Conservation (phyloP, 2,797 vertebrate genomes). For the Urocyon cinereoargenteus region DNA sequence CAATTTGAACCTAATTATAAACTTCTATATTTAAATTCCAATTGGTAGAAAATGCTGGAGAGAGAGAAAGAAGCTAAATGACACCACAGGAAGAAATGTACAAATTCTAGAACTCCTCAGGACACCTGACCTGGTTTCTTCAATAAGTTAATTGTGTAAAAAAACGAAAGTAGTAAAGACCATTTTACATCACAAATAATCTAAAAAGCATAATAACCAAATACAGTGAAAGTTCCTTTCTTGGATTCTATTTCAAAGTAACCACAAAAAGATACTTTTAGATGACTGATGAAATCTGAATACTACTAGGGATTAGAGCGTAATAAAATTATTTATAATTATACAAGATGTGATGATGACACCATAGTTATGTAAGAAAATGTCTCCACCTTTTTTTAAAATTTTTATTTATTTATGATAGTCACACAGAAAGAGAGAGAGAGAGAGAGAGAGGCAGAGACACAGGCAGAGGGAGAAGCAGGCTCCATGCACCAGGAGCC, state of each 20-base stretch:
- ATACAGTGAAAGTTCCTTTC: background rate
- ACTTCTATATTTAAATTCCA: background rate
- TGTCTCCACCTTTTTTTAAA: background rate
- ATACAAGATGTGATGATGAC: background rate
- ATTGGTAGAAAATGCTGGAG: background rate
- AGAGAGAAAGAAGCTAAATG: background rate
- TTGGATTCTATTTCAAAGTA: background rate
- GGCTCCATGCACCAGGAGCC: too few relatives aligned
- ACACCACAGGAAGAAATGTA: background rate
- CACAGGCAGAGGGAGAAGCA: too few relatives aligned
- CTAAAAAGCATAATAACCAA: background rate
- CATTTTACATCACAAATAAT: background rate
- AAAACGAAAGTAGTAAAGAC: background rate
- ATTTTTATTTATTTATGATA: too few relatives aligned
- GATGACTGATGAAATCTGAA: background rate
- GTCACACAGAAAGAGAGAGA: too few relatives aligned
- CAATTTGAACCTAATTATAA: background rate
- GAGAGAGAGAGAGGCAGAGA: too few relatives aligned
- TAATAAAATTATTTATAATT: background rate
- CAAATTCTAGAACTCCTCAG: background rate
- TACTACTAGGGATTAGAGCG: background rate
- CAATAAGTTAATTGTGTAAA: background rate
- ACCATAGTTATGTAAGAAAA: conserved; percentile 3
- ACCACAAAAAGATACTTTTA: background rate
- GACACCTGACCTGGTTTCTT: background rate